Conservation (phyloP, 1,140 invertebrate species). For the Pseudachorutes palmiensis region DNA sequence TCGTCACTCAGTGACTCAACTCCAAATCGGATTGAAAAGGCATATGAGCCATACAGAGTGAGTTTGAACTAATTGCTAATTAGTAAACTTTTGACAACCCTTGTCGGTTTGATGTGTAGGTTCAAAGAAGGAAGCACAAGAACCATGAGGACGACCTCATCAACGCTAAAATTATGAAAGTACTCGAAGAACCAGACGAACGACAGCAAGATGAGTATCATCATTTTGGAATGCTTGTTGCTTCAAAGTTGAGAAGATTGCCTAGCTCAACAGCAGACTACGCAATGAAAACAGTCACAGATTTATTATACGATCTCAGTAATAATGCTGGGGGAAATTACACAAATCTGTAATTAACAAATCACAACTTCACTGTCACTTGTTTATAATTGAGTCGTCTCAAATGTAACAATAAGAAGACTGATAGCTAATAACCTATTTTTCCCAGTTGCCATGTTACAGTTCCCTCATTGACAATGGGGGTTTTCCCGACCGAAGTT, state of each 20-base stretch:
- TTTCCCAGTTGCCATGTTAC: neutral
- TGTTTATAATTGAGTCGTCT: no score
- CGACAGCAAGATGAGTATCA: neutral
- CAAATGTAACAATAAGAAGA: no score
- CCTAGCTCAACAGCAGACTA: neutral
- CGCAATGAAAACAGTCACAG: neutral
- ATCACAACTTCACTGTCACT: no score
- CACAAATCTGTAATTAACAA: no score
- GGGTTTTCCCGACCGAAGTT: neutral
- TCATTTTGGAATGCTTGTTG: neutral
- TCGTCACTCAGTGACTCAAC: no score
- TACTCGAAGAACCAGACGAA: neutral
- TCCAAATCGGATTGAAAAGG: no score
- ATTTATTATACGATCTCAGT: neutral
- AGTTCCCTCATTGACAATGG: neutral
- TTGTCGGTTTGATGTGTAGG: neutral
- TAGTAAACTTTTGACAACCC: no score
- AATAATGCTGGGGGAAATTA: neutral
- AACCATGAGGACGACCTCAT: neutral
- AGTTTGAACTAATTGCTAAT: no score
- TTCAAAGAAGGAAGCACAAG: neutral
- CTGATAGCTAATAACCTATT: neutral
- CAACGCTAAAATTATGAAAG: neutral
- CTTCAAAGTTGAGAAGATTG: neutral
- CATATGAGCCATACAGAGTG: no score